These are phyloP conservation scores for Pammene fasciana DNA, from an alignment of 2,888 invertebrate genomes.

Conservation along the genomic window DNA sequence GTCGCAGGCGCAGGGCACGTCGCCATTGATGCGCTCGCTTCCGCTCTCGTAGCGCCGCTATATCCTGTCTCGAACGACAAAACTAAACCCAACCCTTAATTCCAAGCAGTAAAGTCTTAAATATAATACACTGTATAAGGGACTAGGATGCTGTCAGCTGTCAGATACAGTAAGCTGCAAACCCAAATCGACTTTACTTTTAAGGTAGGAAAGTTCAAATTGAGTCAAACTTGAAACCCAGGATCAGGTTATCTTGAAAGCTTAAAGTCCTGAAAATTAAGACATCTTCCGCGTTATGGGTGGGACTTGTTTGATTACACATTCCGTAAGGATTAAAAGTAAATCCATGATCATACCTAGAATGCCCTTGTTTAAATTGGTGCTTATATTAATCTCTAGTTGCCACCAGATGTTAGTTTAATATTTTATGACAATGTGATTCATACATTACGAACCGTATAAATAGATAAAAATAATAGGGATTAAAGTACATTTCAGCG, in stretches of 20 bases:
- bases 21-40: conserved; percentile 73
- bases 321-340: conserved; percentile 27
- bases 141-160: conserved; percentile 28
- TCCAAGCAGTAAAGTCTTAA: background rate
- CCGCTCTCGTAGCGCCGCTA: conserved; percentile 75
- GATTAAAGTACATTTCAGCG: too few species aligned
- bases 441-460: background rate
- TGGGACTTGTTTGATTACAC: conserved; percentile 21
- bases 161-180: background rate
- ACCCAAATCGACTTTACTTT: conserved; percentile 5
- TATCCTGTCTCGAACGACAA: conserved; percentile 64
- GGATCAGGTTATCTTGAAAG: conserved; percentile 34
- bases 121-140: background rate
- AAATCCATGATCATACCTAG: conserved; percentile 7
- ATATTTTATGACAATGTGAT: conserved; percentile 5
- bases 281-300: conserved; percentile 39
- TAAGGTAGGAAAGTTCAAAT: background rate
- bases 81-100: conserved; percentile 11
- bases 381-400: background rate
- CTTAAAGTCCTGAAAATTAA: conserved; percentile 33
- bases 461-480: background rate
- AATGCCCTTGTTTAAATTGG: conserved; percentile 3
- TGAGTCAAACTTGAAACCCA: background rate
- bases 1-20: conserved; percentile 64
- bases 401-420: conserved; percentile 3